A percentile compares a stretch with the other conserved stretches of the same genome.
Evolutionary conservation across 2,888 invertebrate genomes (phyloP).

Genomic region (Stramonita haemastoma): DNA sequence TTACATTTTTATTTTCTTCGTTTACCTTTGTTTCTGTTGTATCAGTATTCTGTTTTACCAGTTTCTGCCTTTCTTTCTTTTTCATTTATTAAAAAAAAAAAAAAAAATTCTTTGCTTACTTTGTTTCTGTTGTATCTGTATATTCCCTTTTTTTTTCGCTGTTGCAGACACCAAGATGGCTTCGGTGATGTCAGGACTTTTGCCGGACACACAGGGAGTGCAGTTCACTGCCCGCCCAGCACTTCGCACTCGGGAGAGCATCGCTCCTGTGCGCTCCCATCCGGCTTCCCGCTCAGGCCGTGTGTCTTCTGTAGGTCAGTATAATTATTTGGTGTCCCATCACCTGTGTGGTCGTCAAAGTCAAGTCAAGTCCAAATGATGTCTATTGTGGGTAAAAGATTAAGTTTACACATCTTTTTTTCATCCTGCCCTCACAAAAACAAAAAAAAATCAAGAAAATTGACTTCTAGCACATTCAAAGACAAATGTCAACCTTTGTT

Average conservation of each 20-base stretch:
- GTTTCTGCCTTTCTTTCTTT: neutral
- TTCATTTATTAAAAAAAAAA: neutral
- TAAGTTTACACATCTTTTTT: too few species aligned
- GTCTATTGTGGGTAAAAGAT: too few species aligned
- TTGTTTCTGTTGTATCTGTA: neutral
- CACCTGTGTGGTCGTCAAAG: too few species aligned
- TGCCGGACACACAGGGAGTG: constrained; percentile 65
- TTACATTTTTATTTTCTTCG: neutral
- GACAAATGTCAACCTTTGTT: too few species aligned
- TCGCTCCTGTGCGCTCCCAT: constrained; percentile 36
- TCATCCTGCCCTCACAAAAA: too few species aligned
- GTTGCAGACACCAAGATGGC: constrained; percentile 50
- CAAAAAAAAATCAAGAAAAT: too few species aligned
- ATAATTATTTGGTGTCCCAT: neutral
- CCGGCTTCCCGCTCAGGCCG: constrained; percentile 49
- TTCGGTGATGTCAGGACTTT: constrained; percentile 57
- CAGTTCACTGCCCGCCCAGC: constrained; percentile 68
- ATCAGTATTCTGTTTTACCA: neutral
- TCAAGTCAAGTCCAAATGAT: too few species aligned
- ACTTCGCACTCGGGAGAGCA: constrained; percentile 58
- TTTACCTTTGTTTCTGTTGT: too few species aligned
- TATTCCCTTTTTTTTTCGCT: neutral
- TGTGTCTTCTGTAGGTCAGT: constrained; percentile 61
- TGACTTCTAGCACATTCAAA: too few species aligned
- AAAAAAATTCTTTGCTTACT: neutral